phyloP scores from a whole-genome alignment of 2,888 invertebrate genomes.

The Gnatocerus cornutus region DNA sequence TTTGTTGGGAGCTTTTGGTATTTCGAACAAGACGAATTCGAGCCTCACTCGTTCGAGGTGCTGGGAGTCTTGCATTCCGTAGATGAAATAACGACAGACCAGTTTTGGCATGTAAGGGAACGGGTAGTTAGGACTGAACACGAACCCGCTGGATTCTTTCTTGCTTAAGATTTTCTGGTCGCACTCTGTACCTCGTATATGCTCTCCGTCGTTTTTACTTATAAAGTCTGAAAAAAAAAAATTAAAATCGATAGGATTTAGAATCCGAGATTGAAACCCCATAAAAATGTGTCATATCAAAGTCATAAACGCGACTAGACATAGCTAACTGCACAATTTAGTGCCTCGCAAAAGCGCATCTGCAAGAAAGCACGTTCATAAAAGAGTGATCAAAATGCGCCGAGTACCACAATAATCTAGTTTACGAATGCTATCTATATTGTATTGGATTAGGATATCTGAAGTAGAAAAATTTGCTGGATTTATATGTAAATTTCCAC shows the following conservation, averaged over 20 bases:
- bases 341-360: neutral
- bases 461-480: conserved; percentile 43
- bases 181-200: conserved; percentile 98
- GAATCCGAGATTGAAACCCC: too few species aligned
- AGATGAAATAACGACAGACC: conserved; percentile 98
- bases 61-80: conserved; percentile 98
- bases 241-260: too few species aligned
- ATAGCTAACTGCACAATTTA: neutral
- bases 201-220: conserved; percentile 93
- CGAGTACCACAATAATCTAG: conserved; percentile 44
- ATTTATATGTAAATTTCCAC: conserved; percentile 41
- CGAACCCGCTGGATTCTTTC: conserved; percentile 92
- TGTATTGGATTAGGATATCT: conserved; percentile 47
- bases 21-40: conserved; percentile 91
- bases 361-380: conserved; percentile 8
- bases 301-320: conserved; percentile 1
- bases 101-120: conserved; percentile 96
- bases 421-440: conserved; percentile 38
- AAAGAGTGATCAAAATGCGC: conserved; percentile 22
- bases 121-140: conserved; percentile 97
- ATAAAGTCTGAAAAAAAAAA: conserved; percentile 83
- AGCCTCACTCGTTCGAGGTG: conserved; percentile 95
- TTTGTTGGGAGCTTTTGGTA: conserved; percentile 85
- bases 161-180: conserved; percentile 97
- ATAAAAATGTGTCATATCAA: neutral